Base-by-base conservation (phyloP, 2,113 vertebrate species). In the Morphnarchus princeps region DNA sequence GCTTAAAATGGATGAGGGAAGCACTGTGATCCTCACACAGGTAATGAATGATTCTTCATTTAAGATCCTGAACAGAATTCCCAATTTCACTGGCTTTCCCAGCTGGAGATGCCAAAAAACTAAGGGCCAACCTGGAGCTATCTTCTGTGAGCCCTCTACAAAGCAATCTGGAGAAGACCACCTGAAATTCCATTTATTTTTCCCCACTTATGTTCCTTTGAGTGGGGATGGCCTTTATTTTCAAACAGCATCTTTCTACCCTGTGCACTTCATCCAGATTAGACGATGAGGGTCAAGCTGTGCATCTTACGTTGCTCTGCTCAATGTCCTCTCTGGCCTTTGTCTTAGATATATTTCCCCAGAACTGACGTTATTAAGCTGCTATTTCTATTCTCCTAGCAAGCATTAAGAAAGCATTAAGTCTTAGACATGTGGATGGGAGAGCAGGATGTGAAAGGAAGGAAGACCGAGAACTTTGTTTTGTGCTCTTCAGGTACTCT, bases 241-340 rank as follows among this genome's bases (percentile, higher is more conserved):
- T 90, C 47, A 87, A 62, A 42, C 26, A 76, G 26, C 9, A 8
- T 17, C 31, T 82, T 73, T 76, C 32, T 43, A 29, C 12, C 29
- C 26, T 34, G 28, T 76, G 49, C 19, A 16, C 7, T 1, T 69
- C 36, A 34, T 6, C 31, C 40, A 88, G 28, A 28, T 62, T 28
- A 49, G 36, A 78, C 0, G 0, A 20, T 0, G 1, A 89, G 43
- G 36, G 34, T 79, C 38, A 42, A 42, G 16, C 14, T 59, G 16
- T 43, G 6, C 11, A 13, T 15, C 19, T 40, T 52, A 18, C 0
- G 0, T 55, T 70, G 16, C 31, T 73, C 9, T 67, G 31, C 10
- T 88, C 67, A 20, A 3, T 11, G 19, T 54, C 58, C 50, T 80
- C 38, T 58, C 50, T 50, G 42, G 17, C 18, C 54, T 16, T 70